phyloP scores from a whole-genome alignment of 2,113 vertebrate species.

The Casuarius casuarius region DNA sequence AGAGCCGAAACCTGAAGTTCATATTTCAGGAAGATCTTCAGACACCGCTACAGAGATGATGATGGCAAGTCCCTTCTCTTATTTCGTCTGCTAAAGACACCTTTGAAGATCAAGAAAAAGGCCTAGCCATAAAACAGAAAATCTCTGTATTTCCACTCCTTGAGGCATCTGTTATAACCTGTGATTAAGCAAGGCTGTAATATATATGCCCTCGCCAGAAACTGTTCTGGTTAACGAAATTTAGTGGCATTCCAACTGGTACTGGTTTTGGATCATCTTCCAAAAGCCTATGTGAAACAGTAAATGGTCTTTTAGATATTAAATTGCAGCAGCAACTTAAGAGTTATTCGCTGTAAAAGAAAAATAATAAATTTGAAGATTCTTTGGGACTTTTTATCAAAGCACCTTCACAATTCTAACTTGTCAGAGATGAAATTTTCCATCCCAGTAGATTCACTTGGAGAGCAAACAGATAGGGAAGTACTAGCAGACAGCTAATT shows the following conservation, averaged over 20 bases:
- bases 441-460: neutral
- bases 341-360: neutral
- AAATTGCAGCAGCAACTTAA: neutral
- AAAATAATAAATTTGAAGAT: neutral
- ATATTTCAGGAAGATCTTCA: neutral
- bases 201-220: neutral
- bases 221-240: neutral
- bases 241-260: neutral
- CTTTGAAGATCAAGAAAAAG: neutral
- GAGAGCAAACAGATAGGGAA: neutral
- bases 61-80: neutral
- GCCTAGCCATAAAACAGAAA: neutral
- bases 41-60: neutral
- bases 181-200: neutral
- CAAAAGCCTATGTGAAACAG: neutral
- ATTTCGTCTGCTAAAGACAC: neutral
- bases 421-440: neutral
- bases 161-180: neutral
- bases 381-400: neutral
- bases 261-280: neutral
- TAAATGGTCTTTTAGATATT: neutral
- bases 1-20: neutral
- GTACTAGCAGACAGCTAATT: neutral
- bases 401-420: neutral
- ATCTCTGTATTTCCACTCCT: neutral